A percentile compares a stretch with the other conserved stretches of the same genome.
These are phyloP conservation scores for Gnathonemus longibarbis DNA, from an alignment of 2,113 vertebrate species.

Conservation along the genomic window DNA sequence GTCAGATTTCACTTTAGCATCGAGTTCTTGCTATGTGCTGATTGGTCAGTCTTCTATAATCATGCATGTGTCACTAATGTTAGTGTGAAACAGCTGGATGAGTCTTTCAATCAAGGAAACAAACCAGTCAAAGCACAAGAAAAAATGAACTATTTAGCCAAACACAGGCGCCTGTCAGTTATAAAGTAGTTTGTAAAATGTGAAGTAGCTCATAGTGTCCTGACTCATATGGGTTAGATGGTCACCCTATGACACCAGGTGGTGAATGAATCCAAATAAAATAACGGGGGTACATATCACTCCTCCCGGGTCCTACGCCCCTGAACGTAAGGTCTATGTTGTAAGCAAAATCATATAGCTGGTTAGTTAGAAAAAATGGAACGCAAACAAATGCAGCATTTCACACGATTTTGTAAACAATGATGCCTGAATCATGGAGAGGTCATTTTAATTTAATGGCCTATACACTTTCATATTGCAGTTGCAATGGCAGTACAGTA, in stretches of 20 bases:
- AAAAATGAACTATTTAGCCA: neutral
- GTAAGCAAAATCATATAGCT: no score
- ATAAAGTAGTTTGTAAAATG: neutral
- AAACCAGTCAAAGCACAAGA: neutral
- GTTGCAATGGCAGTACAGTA: neutral
- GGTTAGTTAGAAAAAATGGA: no score
- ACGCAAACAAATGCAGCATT: no score
- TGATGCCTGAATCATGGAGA: neutral
- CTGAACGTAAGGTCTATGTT: no score
- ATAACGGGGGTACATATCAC: neutral
- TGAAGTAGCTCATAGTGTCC: neutral
- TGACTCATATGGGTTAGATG: neutral
- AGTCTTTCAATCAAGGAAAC: neutral
- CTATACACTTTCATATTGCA: neutral
- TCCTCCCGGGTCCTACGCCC: no score
- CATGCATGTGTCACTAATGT: neutral
- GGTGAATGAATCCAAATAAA: neutral
- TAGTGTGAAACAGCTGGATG: neutral
- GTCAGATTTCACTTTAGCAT: neutral
- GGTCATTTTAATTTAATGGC: neutral
- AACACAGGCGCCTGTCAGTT: neutral
- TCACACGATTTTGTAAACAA: no score
- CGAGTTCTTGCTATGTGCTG: neutral
- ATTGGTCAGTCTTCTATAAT: neutral
- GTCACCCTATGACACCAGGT: neutral